phyloP scores from a whole-genome alignment of 2,888 invertebrate species.

The Anticlea derivata region DNA sequence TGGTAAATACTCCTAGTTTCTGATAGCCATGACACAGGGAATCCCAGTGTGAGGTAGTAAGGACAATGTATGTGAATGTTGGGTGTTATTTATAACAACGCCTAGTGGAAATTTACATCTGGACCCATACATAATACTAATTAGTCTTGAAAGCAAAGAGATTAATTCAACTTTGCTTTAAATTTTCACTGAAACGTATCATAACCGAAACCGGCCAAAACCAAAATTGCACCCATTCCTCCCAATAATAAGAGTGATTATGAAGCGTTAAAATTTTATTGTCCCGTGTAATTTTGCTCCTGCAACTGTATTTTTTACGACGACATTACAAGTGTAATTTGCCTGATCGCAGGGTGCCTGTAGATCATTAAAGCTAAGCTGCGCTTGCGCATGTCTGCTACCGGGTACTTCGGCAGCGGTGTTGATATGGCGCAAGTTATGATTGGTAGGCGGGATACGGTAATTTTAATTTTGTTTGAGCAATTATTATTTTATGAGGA shows the following conservation, averaged over 20 bases:
- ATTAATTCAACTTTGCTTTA: too few species aligned
- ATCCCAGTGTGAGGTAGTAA: too few species aligned
- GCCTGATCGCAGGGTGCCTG: slow-evolving; percentile 44
- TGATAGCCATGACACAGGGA: too few species aligned
- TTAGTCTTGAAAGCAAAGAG: too few species aligned
- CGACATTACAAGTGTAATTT: slow-evolving; percentile 48
- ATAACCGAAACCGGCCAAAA: neutral
- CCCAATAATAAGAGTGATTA: slow-evolving; percentile 28
- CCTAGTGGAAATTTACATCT: too few species aligned
- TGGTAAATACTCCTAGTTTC: too few species aligned
- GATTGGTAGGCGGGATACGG: slow-evolving; percentile 20
- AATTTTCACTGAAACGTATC: slow-evolving; percentile 5
- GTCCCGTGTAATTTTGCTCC: slow-evolving; percentile 28
- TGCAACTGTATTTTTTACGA: slow-evolving; percentile 39
- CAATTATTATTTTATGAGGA: slow-evolving; percentile 1
- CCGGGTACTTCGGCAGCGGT: slow-evolving; percentile 40
- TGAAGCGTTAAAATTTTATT: slow-evolving; percentile 28
- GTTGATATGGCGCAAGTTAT: slow-evolving; percentile 28
- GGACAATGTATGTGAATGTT: too few species aligned
- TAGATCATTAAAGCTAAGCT: slow-evolving; percentile 46
- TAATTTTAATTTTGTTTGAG: slow-evolving; percentile 10
- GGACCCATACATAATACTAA: too few species aligned
- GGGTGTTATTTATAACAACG: too few species aligned
- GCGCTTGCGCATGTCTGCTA: slow-evolving; percentile 46
- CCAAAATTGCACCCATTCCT: slow-evolving; percentile 1